phyloP scores from a whole-genome alignment of 1,140 invertebrate species.

The Musca domestica region DNA sequence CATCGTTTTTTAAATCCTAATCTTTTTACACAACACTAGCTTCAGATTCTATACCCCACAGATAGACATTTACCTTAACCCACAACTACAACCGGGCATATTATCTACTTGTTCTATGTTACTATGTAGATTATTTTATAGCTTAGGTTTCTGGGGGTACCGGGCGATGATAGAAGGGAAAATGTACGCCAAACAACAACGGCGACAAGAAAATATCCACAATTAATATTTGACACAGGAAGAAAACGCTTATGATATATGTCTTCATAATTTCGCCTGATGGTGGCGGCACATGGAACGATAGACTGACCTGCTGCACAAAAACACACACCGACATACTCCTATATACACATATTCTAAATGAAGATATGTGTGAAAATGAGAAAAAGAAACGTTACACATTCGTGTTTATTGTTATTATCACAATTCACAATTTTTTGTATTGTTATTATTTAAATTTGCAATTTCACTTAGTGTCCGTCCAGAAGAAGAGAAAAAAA shows the following conservation, averaged over 20 bases:
- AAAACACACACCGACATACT: no score
- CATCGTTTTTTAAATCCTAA: no score
- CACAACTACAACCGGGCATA: no score
- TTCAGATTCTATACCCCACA: no score
- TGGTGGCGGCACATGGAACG: background rate
- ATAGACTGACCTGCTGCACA: no score
- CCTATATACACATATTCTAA: no score
- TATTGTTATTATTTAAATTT: conserved; percentile 1
- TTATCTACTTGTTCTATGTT: background rate
- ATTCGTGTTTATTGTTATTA: background rate
- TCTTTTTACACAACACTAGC: no score
- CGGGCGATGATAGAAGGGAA: no score
- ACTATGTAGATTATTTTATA: conserved; percentile 5
- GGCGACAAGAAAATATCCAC: background rate
- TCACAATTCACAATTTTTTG: background rate
- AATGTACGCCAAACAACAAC: background rate
- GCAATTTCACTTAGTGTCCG: no score
- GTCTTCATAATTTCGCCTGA: conserved; percentile 4
- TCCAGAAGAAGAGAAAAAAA: no score
- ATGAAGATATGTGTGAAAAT: background rate
- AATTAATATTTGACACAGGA: conserved; percentile 14
- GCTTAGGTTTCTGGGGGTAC: background rate
- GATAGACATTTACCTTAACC: no score
- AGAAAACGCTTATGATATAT: conserved; percentile 13
- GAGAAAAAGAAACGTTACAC: background rate